Evolutionary conservation across 2,888 invertebrate species (phyloP), one percentile per base, ranked within the genome.

Genomic region (Esperia sulphurella): DNA sequence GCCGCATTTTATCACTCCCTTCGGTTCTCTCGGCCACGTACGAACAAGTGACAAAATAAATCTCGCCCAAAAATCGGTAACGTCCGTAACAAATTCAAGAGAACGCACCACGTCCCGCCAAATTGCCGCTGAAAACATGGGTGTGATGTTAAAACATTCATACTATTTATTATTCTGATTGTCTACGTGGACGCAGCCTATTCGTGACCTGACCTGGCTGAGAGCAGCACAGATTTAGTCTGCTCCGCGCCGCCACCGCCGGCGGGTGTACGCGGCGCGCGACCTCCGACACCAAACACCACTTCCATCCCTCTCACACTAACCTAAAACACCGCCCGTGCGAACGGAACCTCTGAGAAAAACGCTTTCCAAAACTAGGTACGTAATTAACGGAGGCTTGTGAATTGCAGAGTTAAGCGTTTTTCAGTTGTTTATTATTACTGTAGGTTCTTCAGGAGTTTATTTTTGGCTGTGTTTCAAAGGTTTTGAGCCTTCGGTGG

Each of bases 181-280:
- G 35, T 12, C 37, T 46, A 28, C 38, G 41, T 79, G 75, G 52
- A 73, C 79, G 65, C 67, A 54, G 58, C 83, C 68, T 68, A 60
- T 71, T 59, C 54, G 64, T 82, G 85, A 83, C 84, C 88, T 87
- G 88, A 88, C 89, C 89, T 81, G 83, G 74, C 10, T 6, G 10
- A 33, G 33, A 33, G 68, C 63, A 68, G 80, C 87, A 83, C 82
- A 87, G 89, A 88, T 88, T 89, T 85, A 89, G 88, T 89, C 79
- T 80, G 82, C 74, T 75, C 76, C 81, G 85, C 81, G 82, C 75
- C 79, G 75, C 78, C 78, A 65, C 63, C 73, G 79, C 69, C 63
- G 73, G 75, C 82, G 83, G 81, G 61, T 71, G 83, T 77, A 62
- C 60, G 56, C 61, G 62, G 48, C 48, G 46, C 46, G 45, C 35